Percentiles rank a stretch among this genome's conserved stretches.
phyloP scores from a whole-genome alignment of 2,797 vertebrate genomes.

The Bradypus variegatus region DNA sequence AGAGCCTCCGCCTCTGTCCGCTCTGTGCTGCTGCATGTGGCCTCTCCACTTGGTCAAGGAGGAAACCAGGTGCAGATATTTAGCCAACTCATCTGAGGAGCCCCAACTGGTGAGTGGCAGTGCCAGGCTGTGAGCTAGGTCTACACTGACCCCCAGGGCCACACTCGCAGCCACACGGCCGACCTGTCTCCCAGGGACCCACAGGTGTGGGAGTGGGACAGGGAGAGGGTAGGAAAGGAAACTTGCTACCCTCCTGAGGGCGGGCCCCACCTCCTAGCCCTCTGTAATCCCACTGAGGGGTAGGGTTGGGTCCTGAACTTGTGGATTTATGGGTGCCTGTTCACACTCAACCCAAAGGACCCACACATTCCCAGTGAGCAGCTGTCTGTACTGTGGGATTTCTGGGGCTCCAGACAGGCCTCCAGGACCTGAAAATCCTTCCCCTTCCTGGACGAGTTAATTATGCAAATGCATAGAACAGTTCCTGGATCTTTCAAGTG shows the following conservation, averaged over 20 bases:
- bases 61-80: background rate
- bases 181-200: too few relatives aligned
- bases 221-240: background rate
- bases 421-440: background rate
- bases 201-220: accelerated
- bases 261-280: too few relatives aligned
- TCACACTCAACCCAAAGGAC: background rate
- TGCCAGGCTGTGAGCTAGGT: background rate
- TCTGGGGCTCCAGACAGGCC: background rate
- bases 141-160: background rate
- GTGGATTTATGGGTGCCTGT: background rate
- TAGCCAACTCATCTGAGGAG: background rate
- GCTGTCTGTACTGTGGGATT: background rate
- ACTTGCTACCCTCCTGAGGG: background rate
- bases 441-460: background rate
- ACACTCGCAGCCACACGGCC: background rate
- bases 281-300: background rate
- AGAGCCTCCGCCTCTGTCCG: background rate
- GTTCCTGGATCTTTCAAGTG: background rate
- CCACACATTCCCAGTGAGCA: background rate
- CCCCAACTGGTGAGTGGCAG: too few relatives aligned
- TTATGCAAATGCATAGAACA: background rate
- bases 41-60: background rate
- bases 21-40: accelerated
- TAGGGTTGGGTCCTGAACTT: background rate